These are phyloP conservation scores for Eucriotettix oculatus DNA, from an alignment of 2,888 invertebrate genomes.

Conservation along the genomic window DNA sequence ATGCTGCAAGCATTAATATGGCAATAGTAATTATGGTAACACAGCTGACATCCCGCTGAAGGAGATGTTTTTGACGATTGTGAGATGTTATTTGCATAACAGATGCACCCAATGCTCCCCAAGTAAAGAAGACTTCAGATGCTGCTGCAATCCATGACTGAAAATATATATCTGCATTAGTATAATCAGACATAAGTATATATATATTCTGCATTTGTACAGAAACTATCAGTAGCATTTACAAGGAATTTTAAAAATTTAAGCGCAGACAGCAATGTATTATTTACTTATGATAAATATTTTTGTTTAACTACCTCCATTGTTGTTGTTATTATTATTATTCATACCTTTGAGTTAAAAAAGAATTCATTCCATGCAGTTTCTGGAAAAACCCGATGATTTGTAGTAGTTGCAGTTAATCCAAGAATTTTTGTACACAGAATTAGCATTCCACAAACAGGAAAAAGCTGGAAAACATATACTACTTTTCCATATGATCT, in stretches of 20 bases:
- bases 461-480: slow-evolving; percentile 60
- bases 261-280: too few species aligned
- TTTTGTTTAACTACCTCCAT: too few species aligned
- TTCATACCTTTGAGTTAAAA: slow-evolving; percentile 52
- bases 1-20: slow-evolving; percentile 55
- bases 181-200: not conserved
- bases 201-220: too few species aligned
- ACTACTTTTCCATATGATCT: slow-evolving; percentile 72
- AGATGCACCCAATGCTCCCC: slow-evolving; percentile 70
- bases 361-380: slow-evolving; percentile 76
- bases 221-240: too few species aligned
- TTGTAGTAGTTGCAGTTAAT: slow-evolving; percentile 46
- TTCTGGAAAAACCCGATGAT: slow-evolving; percentile 54
- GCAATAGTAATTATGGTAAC: slow-evolving; percentile 57
- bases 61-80: slow-evolving; percentile 45
- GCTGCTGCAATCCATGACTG: slow-evolving; percentile 81
- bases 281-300: too few species aligned
- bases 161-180: slow-evolving; percentile 16
- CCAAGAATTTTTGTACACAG: slow-evolving; percentile 58
- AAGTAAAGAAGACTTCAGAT: slow-evolving; percentile 73
- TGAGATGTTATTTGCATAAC: slow-evolving; percentile 66
- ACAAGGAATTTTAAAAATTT: too few species aligned
- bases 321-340: too few species aligned
- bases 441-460: slow-evolving; percentile 56
- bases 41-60: slow-evolving; percentile 41